Conservation (phyloP, 2,113 vertebrate species). For the Peromyscus californicus region DNA sequence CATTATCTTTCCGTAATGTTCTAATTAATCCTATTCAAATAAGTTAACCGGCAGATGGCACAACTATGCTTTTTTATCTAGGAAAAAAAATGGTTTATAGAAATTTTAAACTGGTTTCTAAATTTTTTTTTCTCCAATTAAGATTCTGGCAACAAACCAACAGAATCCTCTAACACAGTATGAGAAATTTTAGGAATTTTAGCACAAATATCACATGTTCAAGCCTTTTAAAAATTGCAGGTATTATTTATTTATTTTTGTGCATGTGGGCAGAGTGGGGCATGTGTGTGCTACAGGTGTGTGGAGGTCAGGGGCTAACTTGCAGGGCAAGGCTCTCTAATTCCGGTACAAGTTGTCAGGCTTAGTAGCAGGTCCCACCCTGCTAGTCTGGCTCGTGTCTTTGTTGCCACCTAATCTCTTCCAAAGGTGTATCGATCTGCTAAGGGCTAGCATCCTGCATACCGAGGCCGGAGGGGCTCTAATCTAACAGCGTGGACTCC, state of each 20-base stretch:
- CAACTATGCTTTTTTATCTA: background rate
- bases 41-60: conserved; percentile 1
- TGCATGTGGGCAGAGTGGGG: too few species aligned
- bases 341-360: too few species aligned
- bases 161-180: background rate
- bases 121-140: conserved; percentile 13
- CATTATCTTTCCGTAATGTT: background rate
- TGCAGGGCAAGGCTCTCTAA: background rate
- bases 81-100: background rate
- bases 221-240: background rate
- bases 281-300: background rate
- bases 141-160: conserved; percentile 27
- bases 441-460: background rate
- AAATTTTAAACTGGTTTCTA: conserved; percentile 19
- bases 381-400: background rate
- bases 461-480: background rate
- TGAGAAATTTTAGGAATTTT: background rate
- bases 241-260: background rate
- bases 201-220: background rate
- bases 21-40: background rate
- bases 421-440: background rate
- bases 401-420: background rate
- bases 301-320: background rate
- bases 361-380: background rate
- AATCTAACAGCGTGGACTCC: background rate